phyloP scores from a whole-genome alignment of 2,888 invertebrate genomes.

The Caenorhabditis becei region DNA sequence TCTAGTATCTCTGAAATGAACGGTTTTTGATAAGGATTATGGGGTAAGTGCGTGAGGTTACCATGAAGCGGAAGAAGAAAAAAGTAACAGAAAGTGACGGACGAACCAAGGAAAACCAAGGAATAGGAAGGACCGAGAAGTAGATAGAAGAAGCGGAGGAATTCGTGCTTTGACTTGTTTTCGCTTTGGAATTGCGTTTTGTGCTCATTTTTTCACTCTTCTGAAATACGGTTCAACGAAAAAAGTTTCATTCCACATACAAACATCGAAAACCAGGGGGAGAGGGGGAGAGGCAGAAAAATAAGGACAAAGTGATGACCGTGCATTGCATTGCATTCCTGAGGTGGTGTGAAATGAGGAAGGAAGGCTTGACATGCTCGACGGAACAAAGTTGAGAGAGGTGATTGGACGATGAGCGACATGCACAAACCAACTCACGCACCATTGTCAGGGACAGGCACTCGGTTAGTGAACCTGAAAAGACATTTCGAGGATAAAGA shows the following conservation, averaged over 20 bases:
- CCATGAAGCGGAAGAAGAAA: constrained; percentile 46
- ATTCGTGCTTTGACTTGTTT: background rate
- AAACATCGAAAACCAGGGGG: constrained; percentile 25
- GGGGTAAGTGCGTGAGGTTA: constrained; percentile 19
- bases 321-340: constrained; percentile 24
- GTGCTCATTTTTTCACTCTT: constrained; percentile 21
- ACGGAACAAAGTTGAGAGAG: constrained; percentile 35
- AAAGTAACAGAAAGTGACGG: constrained; percentile 3
- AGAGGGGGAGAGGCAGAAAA: constrained; percentile 22
- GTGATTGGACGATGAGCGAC: constrained; percentile 43
- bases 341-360: constrained; percentile 22
- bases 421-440: constrained; percentile 63
- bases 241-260: constrained; percentile 53
- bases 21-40: constrained; percentile 28
- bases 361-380: constrained; percentile 32
- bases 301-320: constrained; percentile 33
- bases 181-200: background rate
- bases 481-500: constrained; percentile 28
- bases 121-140: constrained; percentile 3
- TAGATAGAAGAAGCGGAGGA: background rate
- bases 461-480: constrained; percentile 66
- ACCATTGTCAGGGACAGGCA: constrained; percentile 63
- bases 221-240: constrained; percentile 25
- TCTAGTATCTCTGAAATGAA: constrained; percentile 59
- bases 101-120: constrained; percentile 29